phyloP scores from a whole-genome alignment of 2,888 invertebrate genomes.

The Acholoe squamosa region DNA sequence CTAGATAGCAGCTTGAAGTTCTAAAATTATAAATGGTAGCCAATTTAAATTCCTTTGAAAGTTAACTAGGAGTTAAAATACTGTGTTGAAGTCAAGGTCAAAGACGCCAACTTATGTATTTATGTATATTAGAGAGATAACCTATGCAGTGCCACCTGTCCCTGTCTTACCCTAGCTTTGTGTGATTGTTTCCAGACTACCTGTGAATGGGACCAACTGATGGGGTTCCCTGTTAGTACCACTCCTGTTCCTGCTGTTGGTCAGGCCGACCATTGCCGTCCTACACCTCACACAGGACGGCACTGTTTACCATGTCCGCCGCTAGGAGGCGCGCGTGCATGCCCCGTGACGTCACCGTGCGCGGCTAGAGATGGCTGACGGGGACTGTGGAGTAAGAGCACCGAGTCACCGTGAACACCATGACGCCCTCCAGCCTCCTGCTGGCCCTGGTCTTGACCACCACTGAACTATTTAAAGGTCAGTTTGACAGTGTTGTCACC shows the following conservation, averaged over 20 bases:
- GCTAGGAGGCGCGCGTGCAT: background rate
- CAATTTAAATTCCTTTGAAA: no score
- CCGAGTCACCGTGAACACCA: slow-evolving; percentile 2
- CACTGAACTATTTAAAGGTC: slow-evolving; percentile 55
- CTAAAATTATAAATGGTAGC: no score
- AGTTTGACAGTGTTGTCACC: background rate
- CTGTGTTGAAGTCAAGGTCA: no score
- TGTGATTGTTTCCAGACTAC: background rate
- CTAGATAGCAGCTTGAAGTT: no score
- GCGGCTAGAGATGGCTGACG: slow-evolving; percentile 53
- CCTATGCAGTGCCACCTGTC: no score
- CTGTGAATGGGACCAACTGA: background rate
- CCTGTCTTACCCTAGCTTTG: background rate
- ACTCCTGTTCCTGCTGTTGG: background rate
- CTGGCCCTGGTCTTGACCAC: slow-evolving; percentile 41
- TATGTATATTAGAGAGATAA: no score
- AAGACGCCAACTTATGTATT: no score
- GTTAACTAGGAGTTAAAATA: no score
- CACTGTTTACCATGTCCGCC: slow-evolving; percentile 11
- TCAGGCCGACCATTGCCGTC: background rate
- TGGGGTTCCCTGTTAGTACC: background rate
- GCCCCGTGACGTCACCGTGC: slow-evolving; percentile 17
- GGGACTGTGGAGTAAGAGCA: background rate
- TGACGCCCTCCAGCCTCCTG: slow-evolving; percentile 32
- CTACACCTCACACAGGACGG: background rate